Conservation (phyloP, 2,113 vertebrate genomes). For the Ailuropoda melanoleuca region DNA sequence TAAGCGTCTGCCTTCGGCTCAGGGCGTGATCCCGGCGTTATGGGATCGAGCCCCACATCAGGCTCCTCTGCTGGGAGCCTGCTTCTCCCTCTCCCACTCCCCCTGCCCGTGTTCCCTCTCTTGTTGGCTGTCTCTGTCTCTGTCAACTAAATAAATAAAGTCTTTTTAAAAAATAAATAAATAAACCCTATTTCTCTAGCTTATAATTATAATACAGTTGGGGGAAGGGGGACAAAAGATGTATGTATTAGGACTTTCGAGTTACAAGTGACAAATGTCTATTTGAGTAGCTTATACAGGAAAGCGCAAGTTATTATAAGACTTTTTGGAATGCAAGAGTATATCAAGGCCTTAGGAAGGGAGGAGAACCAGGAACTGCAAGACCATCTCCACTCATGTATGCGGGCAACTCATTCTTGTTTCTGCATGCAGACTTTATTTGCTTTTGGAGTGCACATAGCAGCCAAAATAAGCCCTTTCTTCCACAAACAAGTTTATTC, state of each 20-base stretch:
- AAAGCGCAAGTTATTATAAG: neutral
- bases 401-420: neutral
- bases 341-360: neutral
- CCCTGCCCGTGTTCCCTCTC: too few species aligned
- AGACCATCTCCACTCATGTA: fast-evolving
- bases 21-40: too few species aligned
- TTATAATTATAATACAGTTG: neutral
- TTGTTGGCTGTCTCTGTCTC: too few species aligned
- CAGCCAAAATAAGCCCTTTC: neutral
- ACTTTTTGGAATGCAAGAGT: neutral
- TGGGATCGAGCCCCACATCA: too few species aligned
- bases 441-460: neutral
- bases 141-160: too few species aligned
- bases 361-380: neutral
- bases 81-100: too few species aligned
- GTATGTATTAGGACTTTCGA: neutral
- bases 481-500: neutral
- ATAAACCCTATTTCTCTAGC: neutral
- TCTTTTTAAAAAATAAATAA: too few species aligned
- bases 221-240: neutral
- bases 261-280: neutral
- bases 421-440: neutral
- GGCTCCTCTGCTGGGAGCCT: too few species aligned
- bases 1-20: too few species aligned
- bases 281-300: neutral